A percentile compares a stretch with the other conserved stretches of the same genome.
phyloP scores from a whole-genome alignment of 2,797 vertebrate species.

The Sebastes cheni region DNA sequence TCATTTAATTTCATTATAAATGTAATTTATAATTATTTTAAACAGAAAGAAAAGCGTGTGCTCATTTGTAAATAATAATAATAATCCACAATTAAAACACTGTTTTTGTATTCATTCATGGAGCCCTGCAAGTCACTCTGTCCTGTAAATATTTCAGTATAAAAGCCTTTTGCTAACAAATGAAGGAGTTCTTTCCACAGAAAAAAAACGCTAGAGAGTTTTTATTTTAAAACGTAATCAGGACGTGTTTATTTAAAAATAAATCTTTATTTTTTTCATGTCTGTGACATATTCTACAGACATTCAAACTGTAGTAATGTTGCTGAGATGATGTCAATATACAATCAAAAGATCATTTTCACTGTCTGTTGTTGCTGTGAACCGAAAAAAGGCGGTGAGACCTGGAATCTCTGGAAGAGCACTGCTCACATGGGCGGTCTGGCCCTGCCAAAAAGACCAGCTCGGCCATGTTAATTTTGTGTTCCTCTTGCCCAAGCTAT shows the following conservation, averaged over 20 bases:
- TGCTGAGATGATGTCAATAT: no score
- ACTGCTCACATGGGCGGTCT: not conserved
- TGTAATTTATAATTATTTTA: not conserved
- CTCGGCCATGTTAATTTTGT: constrained; percentile 44
- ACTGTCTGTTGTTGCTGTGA: not conserved
- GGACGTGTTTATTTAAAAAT: no score
- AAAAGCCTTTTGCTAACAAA: not conserved
- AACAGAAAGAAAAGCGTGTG: not conserved
- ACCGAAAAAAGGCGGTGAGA: not conserved
- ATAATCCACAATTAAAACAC: not conserved
- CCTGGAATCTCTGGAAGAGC: not conserved
- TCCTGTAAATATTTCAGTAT: not conserved
- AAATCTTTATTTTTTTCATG: no score
- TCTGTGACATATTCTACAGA: no score
- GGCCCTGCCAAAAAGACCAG: constrained; percentile 19
- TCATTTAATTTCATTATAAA: not conserved
- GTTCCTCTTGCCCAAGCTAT: constrained; percentile 58
- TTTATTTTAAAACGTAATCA: no score
- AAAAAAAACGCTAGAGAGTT: no score
- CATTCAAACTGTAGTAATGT: no score
- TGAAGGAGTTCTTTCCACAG: not conserved
- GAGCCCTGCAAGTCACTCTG: not conserved
- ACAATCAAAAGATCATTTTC: no score
- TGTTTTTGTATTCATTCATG: not conserved
- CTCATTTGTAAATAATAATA: not conserved